phyloP scores from a whole-genome alignment of 2,113 vertebrate genomes.

The Okapia johnstoni region DNA sequence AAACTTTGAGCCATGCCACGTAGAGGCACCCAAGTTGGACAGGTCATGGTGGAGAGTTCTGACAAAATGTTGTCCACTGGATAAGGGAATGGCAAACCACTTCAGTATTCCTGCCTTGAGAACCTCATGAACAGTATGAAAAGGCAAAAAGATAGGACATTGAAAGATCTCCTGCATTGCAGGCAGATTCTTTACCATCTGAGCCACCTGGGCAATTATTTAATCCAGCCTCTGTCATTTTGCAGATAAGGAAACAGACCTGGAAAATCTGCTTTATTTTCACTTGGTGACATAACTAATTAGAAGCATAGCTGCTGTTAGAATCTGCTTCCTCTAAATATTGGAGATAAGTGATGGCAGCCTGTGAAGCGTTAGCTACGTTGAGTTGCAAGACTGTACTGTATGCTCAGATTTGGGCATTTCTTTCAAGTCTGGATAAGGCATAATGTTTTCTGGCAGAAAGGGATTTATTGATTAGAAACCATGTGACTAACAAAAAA shows the following conservation, averaged over 20 bases:
- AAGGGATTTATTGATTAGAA: background rate
- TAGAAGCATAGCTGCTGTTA: background rate
- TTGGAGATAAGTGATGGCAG: background rate
- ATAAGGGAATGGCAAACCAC: too few species aligned
- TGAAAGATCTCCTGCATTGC: background rate
- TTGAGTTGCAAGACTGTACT: background rate
- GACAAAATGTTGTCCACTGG: too few species aligned
- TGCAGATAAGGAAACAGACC: background rate
- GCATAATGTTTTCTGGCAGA: background rate
- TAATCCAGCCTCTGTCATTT: background rate
- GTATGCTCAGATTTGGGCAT: background rate
- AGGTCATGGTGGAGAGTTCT: too few species aligned
- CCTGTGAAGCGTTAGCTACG: background rate
- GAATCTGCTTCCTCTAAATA: background rate
- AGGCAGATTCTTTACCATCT: background rate
- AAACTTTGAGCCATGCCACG: too few species aligned
- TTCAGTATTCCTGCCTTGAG: too few species aligned
- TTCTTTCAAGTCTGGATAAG: background rate
- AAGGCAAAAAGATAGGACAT: too few species aligned
- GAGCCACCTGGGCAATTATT: background rate
- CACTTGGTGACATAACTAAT: background rate
- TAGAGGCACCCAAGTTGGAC: too few species aligned
- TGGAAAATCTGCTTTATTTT: background rate
- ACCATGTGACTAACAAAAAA: background rate
- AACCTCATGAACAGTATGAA: too few species aligned